phyloP scores from a whole-genome alignment of 2,113 vertebrate genomes.

The Nansenia antarctica region DNA sequence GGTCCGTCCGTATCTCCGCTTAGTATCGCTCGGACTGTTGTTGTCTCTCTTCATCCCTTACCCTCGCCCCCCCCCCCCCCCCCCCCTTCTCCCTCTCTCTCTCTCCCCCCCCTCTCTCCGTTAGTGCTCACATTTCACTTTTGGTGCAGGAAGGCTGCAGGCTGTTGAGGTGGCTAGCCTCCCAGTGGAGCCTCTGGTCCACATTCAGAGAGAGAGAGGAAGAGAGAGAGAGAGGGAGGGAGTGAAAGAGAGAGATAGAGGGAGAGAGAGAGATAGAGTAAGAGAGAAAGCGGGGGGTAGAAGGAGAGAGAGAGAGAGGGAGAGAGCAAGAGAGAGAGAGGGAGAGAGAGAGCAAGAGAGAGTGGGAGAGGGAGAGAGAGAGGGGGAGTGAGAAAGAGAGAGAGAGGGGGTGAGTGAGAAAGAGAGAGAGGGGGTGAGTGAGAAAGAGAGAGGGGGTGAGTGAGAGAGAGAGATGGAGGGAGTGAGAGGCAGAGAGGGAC shows the following conservation, averaged over 20 bases:
- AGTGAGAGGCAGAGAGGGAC: background rate
- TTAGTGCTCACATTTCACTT: background rate
- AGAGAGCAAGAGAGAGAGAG: background rate
- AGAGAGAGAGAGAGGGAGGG: background rate
- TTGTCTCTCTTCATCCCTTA: background rate
- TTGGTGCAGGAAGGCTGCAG: slow-evolving; percentile 1
- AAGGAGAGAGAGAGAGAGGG: background rate
- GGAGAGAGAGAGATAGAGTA: too few relatives aligned
- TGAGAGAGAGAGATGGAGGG: too few relatives aligned
- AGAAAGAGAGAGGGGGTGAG: background rate
- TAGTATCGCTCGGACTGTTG: background rate
- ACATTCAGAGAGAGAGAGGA: background rate
- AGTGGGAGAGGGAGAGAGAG: background rate
- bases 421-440: background rate
- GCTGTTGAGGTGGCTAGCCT: background rate
- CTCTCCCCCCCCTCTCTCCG: background rate
- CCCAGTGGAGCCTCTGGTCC: background rate
- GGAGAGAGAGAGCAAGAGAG: too few relatives aligned
- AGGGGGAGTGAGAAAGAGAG: background rate
- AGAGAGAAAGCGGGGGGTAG: too few relatives aligned
- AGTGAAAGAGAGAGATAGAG: background rate
- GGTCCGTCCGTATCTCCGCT: background rate
- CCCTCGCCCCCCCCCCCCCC: background rate
- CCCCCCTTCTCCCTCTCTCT: background rate
- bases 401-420: background rate